Conservation (phyloP, 2,113 vertebrate species). For the Mormoops blainvillei region DNA sequence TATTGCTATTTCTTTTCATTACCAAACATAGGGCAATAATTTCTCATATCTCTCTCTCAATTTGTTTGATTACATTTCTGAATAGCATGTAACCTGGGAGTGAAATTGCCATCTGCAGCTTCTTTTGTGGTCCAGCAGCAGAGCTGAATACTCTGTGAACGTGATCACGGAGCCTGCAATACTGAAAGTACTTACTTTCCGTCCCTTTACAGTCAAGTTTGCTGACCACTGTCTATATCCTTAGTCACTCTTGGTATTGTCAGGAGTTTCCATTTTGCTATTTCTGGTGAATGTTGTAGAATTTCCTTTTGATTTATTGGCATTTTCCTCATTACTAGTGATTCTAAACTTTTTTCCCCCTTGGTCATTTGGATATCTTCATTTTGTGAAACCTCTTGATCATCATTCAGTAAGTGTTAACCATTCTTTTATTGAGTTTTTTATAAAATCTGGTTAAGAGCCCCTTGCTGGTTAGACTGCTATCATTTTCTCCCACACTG, state of each 20-base stretch:
- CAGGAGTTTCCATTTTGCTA: neutral
- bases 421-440: neutral
- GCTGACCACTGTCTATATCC: rapidly evolving
- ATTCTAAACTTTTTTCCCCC: neutral
- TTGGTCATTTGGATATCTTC: neutral
- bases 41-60: neutral
- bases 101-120: neutral
- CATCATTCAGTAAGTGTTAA: neutral
- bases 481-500: neutral
- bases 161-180: neutral
- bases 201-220: neutral
- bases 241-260: neutral
- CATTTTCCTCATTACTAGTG: too few relatives aligned
- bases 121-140: neutral
- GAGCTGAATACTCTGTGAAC: neutral
- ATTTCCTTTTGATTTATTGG: neutral
- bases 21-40: neutral
- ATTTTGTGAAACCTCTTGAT: neutral
- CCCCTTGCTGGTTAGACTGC: neutral
- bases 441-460: neutral
- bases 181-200: neutral
- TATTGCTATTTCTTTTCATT: neutral
- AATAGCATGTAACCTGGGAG: neutral
- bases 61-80: neutral
- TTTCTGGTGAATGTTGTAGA: neutral